Evolutionary conservation across 2,888 invertebrate genomes (phyloP).

Genomic region (Argyresthia goedartella): DNA sequence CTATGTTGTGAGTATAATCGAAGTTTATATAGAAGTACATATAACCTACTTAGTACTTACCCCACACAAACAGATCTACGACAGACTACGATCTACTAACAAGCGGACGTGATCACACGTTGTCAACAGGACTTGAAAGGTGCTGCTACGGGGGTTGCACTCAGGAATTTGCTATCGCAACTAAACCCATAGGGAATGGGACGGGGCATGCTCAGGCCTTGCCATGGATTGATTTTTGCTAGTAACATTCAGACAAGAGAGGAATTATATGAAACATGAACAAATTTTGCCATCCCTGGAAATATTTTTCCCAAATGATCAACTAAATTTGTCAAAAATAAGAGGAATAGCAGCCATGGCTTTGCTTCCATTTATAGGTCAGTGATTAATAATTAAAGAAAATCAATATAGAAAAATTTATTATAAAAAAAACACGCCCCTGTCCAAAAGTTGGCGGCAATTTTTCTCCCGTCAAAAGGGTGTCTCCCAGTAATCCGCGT

Average conservation of each 20-base stretch:
- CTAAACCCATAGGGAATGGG: constrained; percentile 28
- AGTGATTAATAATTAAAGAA: too few relatives aligned
- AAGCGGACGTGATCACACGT: background rate
- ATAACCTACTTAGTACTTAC: too few relatives aligned
- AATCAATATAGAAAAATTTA: background rate
- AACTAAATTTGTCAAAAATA: background rate
- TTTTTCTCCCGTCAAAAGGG: background rate
- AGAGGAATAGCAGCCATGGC: background rate
- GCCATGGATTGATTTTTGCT: constrained; percentile 25
- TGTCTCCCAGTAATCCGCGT: too few relatives aligned
- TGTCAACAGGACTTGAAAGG: background rate
- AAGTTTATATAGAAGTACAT: too few relatives aligned
- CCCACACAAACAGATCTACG: background rate
- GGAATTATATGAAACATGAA: background rate
- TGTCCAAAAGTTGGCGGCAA: background rate
- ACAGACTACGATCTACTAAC: background rate
- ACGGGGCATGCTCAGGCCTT: constrained; percentile 22
- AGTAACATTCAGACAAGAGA: background rate
- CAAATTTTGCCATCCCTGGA: background rate
- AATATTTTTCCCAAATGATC: background rate
- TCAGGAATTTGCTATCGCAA: constrained; percentile 32
- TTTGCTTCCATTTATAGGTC: too few relatives aligned
- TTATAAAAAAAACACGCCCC: background rate
- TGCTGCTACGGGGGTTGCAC: constrained; percentile 33
- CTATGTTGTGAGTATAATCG: too few relatives aligned